Conservation (phyloP, 2,113 vertebrate species). For the Hepsetus odoe region DNA sequence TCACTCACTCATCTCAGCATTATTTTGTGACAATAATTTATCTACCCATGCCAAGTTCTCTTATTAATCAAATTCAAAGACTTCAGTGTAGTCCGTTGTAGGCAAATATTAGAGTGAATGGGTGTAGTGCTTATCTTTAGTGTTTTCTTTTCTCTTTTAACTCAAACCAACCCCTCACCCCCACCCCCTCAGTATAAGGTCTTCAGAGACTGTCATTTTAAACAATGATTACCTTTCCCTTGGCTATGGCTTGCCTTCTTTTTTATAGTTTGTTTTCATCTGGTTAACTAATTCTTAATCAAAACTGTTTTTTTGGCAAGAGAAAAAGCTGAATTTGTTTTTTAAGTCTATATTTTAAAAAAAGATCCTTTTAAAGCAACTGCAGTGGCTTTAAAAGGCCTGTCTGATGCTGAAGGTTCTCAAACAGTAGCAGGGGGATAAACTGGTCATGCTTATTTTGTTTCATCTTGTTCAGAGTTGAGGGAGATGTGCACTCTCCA, state of each 20-base stretch:
- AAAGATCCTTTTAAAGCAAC: neutral
- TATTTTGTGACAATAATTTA: constrained; percentile 53
- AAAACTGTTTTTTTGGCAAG: neutral
- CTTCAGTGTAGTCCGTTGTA: constrained; percentile 11
- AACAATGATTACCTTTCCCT: neutral
- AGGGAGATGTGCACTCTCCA: constrained; percentile 51
- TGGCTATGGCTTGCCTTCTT: neutral
- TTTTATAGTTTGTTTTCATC: constrained; percentile 20
- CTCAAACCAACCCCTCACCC: too few relatives aligned
- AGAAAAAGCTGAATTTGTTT: neutral
- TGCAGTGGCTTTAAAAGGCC: neutral
- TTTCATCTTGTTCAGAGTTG: constrained; percentile 48
- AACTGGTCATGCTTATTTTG: constrained; percentile 29
- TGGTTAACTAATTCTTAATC: constrained; percentile 14
- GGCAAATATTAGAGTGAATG: constrained; percentile 30
- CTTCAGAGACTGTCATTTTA: neutral
- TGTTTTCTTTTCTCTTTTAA: neutral
- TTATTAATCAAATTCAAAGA: constrained; percentile 47
- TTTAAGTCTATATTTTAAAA: neutral
- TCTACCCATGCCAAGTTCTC: constrained; percentile 48
- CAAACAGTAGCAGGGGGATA: neutral
- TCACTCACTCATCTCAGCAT: constrained; percentile 48
- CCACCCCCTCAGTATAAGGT: neutral
- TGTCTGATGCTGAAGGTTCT: neutral
- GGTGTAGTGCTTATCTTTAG: neutral